Evolutionary conservation across 2,888 invertebrate genomes (phyloP).

Genomic region (Heteromurus nitidus): DNA sequence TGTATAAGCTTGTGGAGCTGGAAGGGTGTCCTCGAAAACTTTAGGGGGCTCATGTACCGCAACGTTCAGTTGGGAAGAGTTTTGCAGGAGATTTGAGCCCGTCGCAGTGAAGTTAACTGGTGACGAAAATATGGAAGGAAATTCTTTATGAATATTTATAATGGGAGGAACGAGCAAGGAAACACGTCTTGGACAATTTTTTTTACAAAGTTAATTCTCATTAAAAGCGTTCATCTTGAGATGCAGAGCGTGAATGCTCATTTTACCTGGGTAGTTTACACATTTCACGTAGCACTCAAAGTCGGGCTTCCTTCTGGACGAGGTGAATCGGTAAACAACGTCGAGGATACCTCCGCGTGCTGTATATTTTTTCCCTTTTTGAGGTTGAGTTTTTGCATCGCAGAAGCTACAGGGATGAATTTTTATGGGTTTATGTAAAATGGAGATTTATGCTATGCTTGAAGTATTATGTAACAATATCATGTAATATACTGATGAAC

Average conservation of each 20-base stretch:
- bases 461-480: conserved; percentile 1
- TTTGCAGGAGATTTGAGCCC: conserved; percentile 46
- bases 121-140: not conserved
- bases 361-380: conserved; percentile 47
- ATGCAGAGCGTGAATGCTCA: too few species aligned
- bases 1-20: conserved; percentile 36
- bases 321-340: conserved; percentile 66
- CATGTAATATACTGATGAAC: conserved; percentile 63
- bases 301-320: conserved; percentile 32
- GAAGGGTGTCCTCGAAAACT: conserved; percentile 62
- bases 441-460: not conserved
- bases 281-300: conserved; percentile 71
- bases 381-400: conserved; percentile 44
- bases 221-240: too few species aligned
- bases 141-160: too few species aligned
- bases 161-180: too few species aligned
- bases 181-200: too few species aligned
- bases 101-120: conserved; percentile 65
- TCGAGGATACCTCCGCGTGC: conserved; percentile 69
- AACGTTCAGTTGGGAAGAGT: conserved; percentile 35
- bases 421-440: not conserved
- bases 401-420: conserved; percentile 66
- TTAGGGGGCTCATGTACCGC: conserved; percentile 16
- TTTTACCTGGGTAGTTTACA: conserved; percentile 70
- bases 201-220: too few species aligned